Base-by-base conservation (phyloP, 2,797 vertebrate genomes). In the Lemur catta region DNA sequence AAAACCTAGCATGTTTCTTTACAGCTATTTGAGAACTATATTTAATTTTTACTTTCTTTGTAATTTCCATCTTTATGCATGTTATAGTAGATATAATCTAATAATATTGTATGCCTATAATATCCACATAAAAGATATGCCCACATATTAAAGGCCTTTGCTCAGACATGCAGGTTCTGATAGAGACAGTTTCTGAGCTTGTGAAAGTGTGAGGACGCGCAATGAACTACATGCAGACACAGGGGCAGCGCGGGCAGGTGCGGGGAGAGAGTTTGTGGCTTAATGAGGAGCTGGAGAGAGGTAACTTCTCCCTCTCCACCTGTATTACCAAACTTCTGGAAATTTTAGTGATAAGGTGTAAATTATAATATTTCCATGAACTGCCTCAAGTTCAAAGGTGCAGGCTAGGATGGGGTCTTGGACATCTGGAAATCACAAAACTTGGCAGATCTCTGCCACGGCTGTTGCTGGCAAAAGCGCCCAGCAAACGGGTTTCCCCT, bases 191-290 rank as follows among this genome's bases (percentile, higher is more conserved):
- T 52, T 26, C 26, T 35, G 6, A 79, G 28, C 20, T 7, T n/a
- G 2, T 5, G 41, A 7, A 78, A 65, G 38, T 28, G 1, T 12
- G 46, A 74, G 30, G 48, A n/a, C 1, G n/a, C 12, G 6, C 71
- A 57, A 63, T 22, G 26, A 55, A 52, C 59, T 22, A 65, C 55
- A 15, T 38, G 10, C 2, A 84, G 48, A 63, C 59, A 17, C 0
- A 6, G 14, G 26, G 33, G 20, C 9, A 33, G 59, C 4, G 0
- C 0, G 6, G 38, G 52, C 0, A 17, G 65, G n/a, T 26, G 12
- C 1, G 72, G 9, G 1, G 26, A n/a, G 9, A 52, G 2, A 43
- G 12, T 15, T 22, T 61, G 12, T 50, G 38, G 59, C 6, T 52
- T 50, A 26, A 43, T 0, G n/a, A 52, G 17, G 30, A n/a, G 22